These are phyloP conservation scores for Physocephala rufipes DNA, from an alignment of 2,888 invertebrate species.

Conservation along the genomic window DNA sequence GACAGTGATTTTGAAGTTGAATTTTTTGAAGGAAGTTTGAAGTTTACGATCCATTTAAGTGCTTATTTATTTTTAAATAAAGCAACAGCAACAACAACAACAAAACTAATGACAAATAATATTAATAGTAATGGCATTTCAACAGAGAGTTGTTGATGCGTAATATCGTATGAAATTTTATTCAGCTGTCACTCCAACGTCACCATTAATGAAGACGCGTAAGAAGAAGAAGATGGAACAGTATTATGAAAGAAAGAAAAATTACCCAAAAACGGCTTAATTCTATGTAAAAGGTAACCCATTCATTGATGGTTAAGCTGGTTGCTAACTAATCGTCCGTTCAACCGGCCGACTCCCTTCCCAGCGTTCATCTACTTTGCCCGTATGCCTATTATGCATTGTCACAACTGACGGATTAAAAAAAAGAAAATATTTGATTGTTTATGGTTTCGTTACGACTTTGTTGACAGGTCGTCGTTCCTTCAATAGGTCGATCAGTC, in stretches of 20 bases:
- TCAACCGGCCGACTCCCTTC: too few species aligned
- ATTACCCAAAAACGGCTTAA: slow-evolving; percentile 4
- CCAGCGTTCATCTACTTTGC: too few species aligned
- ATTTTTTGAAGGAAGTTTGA: too few species aligned
- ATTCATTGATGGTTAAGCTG: slow-evolving; percentile 48
- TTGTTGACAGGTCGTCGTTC: slow-evolving; percentile 21
- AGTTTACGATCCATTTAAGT: slow-evolving; percentile 32
- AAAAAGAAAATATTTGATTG: slow-evolving; percentile 53
- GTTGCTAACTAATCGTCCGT: slow-evolving; percentile 8
- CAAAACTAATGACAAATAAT: not conserved
- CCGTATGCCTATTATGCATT: slow-evolving; percentile 48
- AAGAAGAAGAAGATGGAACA: too few species aligned
- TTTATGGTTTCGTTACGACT: slow-evolving; percentile 54
- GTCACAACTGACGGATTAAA: slow-evolving; percentile 50
- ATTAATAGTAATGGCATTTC: not conserved
- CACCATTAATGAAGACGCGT: too few species aligned
- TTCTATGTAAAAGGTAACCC: not conserved
- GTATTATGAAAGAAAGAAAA: too few species aligned
- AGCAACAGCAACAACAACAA: slow-evolving; percentile 9
- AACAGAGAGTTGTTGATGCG: not conserved
- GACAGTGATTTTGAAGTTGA: too few species aligned
- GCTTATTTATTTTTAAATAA: slow-evolving; percentile 32
- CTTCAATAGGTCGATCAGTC: too few species aligned
- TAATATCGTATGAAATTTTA: slow-evolving; percentile 13
- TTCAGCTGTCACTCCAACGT: slow-evolving; percentile 14